Percentiles rank a stretch among this genome's conserved stretches.
phyloP scores from a whole-genome alignment of 1,140 invertebrate genomes.

The Zaprionus camerounensis region DNA sequence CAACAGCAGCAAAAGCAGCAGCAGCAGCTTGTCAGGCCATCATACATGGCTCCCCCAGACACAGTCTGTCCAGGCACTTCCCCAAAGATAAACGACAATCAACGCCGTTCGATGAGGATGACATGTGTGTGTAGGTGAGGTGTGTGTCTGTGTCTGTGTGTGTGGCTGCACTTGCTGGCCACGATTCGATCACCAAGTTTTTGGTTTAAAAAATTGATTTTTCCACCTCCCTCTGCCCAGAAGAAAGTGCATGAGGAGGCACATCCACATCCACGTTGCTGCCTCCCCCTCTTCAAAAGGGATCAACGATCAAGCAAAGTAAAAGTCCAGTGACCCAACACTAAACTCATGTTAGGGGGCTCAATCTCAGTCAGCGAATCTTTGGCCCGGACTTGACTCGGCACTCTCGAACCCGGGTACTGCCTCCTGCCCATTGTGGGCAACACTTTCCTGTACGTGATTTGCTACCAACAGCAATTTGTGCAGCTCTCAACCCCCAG shows the following conservation, averaged over 20 bases:
- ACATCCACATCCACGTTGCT: neutral
- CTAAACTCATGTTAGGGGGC: constrained; percentile 9
- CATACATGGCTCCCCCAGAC: neutral
- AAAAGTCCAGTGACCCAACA: constrained; percentile 33
- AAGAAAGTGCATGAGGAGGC: constrained; percentile 19
- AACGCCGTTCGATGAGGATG: constrained; percentile 44
- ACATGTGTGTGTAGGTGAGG: constrained; percentile 55
- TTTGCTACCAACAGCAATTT: constrained; percentile 63
- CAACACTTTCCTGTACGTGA: constrained; percentile 67
- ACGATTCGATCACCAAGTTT: constrained; percentile 19
- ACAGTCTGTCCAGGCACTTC: constrained; percentile 30
- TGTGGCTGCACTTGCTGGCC: constrained; percentile 42
- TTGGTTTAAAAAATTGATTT: constrained; percentile 64
- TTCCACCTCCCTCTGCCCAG: constrained; percentile 8
- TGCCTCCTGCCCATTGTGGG: constrained; percentile 26
- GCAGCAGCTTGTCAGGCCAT: constrained; percentile 17
- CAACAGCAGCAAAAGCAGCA: constrained; percentile 13
- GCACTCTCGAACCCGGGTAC: constrained; percentile 21
- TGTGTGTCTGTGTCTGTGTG: neutral
- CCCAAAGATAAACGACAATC: constrained; percentile 62
- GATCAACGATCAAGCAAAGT: constrained; percentile 36
- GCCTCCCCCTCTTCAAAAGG: neutral
- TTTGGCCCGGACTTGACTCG: constrained; percentile 23
- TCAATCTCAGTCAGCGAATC: constrained; percentile 30
- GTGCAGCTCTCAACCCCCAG: neutral